Evolutionary conservation across 2,113 vertebrate genomes (phyloP).

Genomic region (Pongo abelii): DNA sequence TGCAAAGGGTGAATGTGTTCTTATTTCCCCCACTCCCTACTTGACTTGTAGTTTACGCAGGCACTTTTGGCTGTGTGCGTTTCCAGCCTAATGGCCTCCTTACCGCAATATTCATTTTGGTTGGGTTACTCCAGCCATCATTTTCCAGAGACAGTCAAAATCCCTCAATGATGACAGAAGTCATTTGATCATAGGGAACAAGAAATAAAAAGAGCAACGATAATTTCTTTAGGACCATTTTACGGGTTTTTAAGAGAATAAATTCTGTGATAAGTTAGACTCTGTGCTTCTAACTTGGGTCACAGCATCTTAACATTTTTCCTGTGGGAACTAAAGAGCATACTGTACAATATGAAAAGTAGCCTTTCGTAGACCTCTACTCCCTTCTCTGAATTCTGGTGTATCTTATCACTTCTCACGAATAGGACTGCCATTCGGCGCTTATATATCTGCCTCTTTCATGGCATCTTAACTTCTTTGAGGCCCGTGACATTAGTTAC

Average conservation of each 20-base stretch:
- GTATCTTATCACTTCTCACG: neutral
- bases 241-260: slow-evolving; percentile 31
- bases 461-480: neutral
- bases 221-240: slow-evolving; percentile 12
- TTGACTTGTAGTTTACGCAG: neutral
- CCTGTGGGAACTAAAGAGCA: neutral
- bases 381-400: neutral
- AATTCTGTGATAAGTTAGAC: neutral
- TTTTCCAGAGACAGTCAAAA: slow-evolving; percentile 50
- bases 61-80: neutral
- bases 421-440: neutral
- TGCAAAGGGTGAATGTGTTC: slow-evolving; percentile 67
- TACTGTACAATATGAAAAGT: neutral
- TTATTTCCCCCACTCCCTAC: neutral
- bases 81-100: slow-evolving; percentile 58
- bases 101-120: slow-evolving; percentile 8
- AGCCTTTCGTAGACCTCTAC: neutral
- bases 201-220: slow-evolving; percentile 7
- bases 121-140: slow-evolving; percentile 15
- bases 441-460: neutral
- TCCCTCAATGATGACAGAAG: slow-evolving; percentile 33
- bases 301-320: neutral
- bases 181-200: slow-evolving; percentile 42
- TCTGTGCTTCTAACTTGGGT: neutral
- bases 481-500: neutral